phyloP scores from a whole-genome alignment of 2,113 vertebrate species.

The Spizaetus ornatus region DNA sequence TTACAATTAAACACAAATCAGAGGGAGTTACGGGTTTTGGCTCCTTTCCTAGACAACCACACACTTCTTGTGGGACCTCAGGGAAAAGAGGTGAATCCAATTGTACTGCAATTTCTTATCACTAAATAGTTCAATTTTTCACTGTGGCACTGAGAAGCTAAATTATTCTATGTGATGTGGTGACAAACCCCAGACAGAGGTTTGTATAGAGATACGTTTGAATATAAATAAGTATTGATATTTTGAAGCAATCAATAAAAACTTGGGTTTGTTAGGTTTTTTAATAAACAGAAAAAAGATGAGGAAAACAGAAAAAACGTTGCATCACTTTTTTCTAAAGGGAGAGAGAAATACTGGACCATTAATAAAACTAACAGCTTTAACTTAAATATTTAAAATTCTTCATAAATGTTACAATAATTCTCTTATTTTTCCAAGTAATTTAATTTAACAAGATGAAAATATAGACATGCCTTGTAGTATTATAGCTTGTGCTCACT shows the following conservation, averaged over 20 bases:
- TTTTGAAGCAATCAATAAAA: background rate
- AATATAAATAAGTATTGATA: background rate
- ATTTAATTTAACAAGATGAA: background rate
- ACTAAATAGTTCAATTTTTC: background rate
- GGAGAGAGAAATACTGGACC: background rate
- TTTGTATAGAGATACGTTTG: background rate
- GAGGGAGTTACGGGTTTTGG: background rate
- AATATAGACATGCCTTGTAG: background rate
- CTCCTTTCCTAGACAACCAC: background rate
- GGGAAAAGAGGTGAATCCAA: background rate
- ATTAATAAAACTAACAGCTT: background rate
- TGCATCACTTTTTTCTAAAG: background rate
- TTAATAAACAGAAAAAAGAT: background rate
- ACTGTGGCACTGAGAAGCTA: background rate
- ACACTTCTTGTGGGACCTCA: fast-evolving
- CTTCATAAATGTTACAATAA: background rate
- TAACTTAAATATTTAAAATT: background rate
- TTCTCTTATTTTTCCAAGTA: background rate
- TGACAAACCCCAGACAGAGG: background rate
- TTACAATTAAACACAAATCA: conserved; percentile 1
- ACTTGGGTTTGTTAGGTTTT: background rate
- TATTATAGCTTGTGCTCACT: background rate
- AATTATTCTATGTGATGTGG: background rate
- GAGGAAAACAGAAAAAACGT: background rate
- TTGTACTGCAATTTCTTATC: background rate